A percentile compares a stretch with the other conserved stretches of the same genome.
These are phyloP conservation scores for Scaptomyza cyrtandrae DNA, from an alignment of 2,888 invertebrate species.

Conservation along the genomic window DNA sequence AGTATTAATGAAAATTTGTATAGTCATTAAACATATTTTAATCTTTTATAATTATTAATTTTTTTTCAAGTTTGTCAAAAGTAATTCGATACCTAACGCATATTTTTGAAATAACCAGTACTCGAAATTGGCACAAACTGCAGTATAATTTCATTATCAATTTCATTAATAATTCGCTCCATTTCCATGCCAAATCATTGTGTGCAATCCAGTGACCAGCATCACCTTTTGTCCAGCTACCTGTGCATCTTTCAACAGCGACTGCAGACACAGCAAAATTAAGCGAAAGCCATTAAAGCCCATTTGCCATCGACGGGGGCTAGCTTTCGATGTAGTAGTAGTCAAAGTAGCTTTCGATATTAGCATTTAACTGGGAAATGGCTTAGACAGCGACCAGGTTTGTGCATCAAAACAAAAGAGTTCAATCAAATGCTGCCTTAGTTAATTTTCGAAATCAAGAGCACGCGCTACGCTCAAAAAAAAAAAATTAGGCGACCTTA, in stretches of 20 bases:
- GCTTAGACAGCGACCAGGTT: conserved; percentile 17
- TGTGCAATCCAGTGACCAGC: conserved; percentile 33
- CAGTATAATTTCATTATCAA: conserved; percentile 2
- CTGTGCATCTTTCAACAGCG: conserved; percentile 42
- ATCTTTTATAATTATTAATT: not conserved
- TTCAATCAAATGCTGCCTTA: conserved; percentile 49
- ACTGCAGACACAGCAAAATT: conserved; percentile 14
- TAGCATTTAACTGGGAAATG: conserved; percentile 11
- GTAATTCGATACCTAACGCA: not conserved
- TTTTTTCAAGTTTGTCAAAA: not conserved
- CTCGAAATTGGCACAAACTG: not conserved
- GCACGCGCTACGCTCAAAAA: conserved; percentile 38
- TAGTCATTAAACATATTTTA: not conserved
- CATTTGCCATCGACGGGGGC: conserved; percentile 38
- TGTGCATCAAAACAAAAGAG: conserved; percentile 50
- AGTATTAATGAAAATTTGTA: too few relatives aligned
- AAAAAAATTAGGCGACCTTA: not conserved
- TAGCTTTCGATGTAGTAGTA: conserved; percentile 13
- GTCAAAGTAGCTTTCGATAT: conserved; percentile 9
- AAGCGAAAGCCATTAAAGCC: conserved; percentile 33
- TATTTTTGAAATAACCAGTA: not conserved
- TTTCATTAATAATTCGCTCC: conserved; percentile 7
- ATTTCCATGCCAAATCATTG: conserved; percentile 31
- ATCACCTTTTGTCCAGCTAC: conserved; percentile 27
- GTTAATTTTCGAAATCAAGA: conserved; percentile 23